Conservation (phyloP, 1,140 invertebrate species). For the Gryon sp. region DNA sequence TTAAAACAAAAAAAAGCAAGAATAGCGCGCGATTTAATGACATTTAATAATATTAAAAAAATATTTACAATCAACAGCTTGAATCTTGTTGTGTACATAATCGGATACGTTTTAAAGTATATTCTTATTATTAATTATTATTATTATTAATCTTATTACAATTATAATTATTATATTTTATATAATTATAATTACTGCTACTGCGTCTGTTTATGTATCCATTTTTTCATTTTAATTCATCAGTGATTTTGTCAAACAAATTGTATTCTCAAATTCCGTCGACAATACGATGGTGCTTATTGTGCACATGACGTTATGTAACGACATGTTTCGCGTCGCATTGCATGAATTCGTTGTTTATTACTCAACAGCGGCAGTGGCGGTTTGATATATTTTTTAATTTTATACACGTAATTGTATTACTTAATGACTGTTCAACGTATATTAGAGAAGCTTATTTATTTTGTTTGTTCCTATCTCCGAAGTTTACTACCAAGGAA, state of each 20-base stretch:
- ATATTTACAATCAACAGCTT: conserved; percentile 66
- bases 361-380: conserved; percentile 47
- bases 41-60: conserved; percentile 59
- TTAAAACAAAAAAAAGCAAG: conserved; percentile 6
- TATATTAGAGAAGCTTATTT: conserved; percentile 71
- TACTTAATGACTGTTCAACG: conserved; percentile 73
- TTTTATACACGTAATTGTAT: conserved; percentile 77
- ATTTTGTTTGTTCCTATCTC: conserved; percentile 75
- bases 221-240: conserved; percentile 7
- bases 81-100: conserved; percentile 77
- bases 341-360: conserved; percentile 35
- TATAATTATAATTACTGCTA: conserved; percentile 42
- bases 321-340: conserved; percentile 21
- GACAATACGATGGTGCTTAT: conserved; percentile 40
- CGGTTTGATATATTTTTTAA: conserved; percentile 77
- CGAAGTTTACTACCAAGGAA: conserved; percentile 70
- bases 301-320: conserved; percentile 9
- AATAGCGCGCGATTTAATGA: neutral
- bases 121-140: conserved; percentile 66
- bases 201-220: conserved; percentile 35
- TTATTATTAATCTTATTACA: conserved; percentile 45
- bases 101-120: conserved; percentile 71
- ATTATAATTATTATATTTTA: conserved; percentile 35
- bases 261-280: conserved; percentile 23
- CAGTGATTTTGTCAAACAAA: conserved; percentile 26